Base-by-base conservation (phyloP, 2,113 vertebrate genomes). In the Mus spicilegus region DNA sequence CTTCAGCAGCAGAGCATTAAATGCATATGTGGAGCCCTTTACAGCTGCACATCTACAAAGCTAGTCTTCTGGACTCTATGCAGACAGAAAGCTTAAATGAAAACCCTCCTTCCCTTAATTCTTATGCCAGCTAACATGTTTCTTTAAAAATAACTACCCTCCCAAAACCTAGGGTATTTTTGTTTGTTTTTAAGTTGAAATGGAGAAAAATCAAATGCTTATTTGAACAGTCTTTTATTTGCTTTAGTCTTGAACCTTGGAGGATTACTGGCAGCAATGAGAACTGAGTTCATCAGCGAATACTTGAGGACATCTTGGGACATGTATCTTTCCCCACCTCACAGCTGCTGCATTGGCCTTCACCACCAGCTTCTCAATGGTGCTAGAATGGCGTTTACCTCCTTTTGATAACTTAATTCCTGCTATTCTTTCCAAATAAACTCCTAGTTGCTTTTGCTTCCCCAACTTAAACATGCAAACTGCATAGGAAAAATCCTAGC, bases 251-350 rank as follows among this genome's bases (percentile, higher is more conserved):
- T 76, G 70, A 95, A 67, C 88, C 26, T 86, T 93, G n/a, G 90
- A 95, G 30, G 36, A 76, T 92, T 92, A 81, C 76, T 85, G 72
- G 56, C 19, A 76, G 8, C 63, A 95, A 2, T n/a, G 78, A 76
- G 46, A 86, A 77, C 56, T 88, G 70, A 91, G 24, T 65, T 85
- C 69, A 75, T 91, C 11, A 36, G 1, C 58, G 94, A 89, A 87
- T 17, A 30, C 39, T 80, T 72, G 33, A 76, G 56, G 72, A 30
- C 19, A 28, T 20, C 16, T 90, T 65, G 58, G 26, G n/a, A 69
- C 7, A 20, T 17, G 10, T 20, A 7, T 88, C 51, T 17, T 36
- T 88, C 72, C 70, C 65, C 22, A 30, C 19, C 24, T 92, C 28
- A 20, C 72, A 39, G 46, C 33, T 91, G 69, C 10, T 7, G 4